Evolutionary conservation across 2,113 vertebrate species (phyloP).

Genomic region (Otus sunia): DNA sequence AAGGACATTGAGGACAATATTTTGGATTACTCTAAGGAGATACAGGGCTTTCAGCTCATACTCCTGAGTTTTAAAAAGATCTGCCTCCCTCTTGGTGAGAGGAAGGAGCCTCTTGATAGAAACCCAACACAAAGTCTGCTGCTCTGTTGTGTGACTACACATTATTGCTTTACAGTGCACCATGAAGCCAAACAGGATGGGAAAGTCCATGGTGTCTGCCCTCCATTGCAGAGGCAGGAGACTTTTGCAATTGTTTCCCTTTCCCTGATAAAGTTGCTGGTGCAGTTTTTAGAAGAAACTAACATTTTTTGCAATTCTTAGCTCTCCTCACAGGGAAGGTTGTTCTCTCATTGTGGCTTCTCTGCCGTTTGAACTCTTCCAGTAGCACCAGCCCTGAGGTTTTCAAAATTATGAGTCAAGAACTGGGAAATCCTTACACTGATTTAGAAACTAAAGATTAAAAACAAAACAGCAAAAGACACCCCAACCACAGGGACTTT

Average conservation of each 20-base stretch:
- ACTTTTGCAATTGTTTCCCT: not conserved
- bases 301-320: not conserved
- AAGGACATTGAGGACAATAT: not conserved
- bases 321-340: not conserved
- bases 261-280: not conserved
- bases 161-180: not conserved
- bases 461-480: not conserved
- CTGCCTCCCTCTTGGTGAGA: not conserved
- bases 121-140: not conserved
- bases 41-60: not conserved
- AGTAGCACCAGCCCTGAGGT: not conserved
- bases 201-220: not conserved
- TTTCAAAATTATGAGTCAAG: not conserved
- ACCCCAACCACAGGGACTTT: not conserved
- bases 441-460: slow-evolving; percentile 31
- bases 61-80: not conserved
- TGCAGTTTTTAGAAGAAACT: not conserved
- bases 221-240: not conserved
- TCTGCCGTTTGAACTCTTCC: not conserved
- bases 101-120: not conserved
- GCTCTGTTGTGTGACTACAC: not conserved
- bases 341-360: not conserved
- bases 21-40: not conserved
- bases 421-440: not conserved
- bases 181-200: not conserved